These are phyloP conservation scores for Pheosia gnoma DNA, from an alignment of 2,888 invertebrate species.

Conservation along the genomic window DNA sequence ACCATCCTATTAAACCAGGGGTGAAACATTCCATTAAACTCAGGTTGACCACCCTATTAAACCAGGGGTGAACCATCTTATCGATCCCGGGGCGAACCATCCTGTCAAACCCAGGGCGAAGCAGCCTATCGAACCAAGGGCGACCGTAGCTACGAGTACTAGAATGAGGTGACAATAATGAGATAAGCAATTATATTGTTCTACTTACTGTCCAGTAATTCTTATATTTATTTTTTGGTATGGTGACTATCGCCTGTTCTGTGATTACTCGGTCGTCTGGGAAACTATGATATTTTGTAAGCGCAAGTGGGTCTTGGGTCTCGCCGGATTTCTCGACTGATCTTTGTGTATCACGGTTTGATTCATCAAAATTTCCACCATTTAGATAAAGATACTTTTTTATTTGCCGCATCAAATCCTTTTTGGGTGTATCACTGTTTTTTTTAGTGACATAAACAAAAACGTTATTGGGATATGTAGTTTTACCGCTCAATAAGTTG, in stretches of 20 bases:
- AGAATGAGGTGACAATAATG: no score
- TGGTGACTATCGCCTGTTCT: neutral
- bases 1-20: no score
- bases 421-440: neutral
- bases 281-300: no score
- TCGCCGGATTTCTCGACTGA: accelerated
- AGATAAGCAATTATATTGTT: no score
- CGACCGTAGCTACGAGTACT: no score
- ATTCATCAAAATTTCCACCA: conserved; percentile 1
- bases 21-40: no score
- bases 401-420: conserved; percentile 10
- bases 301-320: neutral
- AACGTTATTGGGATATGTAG: neutral
- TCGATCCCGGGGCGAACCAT: no score
- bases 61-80: no score
- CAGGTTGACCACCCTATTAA: no score
- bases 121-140: no score
- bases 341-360: no score
- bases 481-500: conserved; percentile 7
- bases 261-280: neutral
- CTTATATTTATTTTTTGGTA: conserved; percentile 43
- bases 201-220: conserved; percentile 58
- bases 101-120: no score
- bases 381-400: neutral
- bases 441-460: neutral